Evolutionary conservation across 1,140 invertebrate species (phyloP), one percentile per base, ranked within the genome.

Genomic region (Samia ricini): DNA sequence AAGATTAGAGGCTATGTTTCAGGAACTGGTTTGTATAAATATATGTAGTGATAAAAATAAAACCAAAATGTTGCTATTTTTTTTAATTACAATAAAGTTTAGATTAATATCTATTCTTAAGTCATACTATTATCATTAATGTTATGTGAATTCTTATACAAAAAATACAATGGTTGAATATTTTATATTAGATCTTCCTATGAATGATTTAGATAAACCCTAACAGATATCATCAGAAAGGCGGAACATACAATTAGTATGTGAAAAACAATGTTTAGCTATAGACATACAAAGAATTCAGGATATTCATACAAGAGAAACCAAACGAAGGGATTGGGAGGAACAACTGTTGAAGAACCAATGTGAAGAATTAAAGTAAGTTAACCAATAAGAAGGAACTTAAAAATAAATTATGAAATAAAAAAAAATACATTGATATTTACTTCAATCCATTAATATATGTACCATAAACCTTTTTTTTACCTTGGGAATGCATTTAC

Each of bases 1-100:
- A 69, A 88, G 90, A 67, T 54, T 92, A 2, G 87, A 91, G 71
- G 88, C 91, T 0, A 80, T 91, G 65, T 86, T 89, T 72, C 81
- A 92, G 74, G 74, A 90, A 81, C 55, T 92, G 82, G 84, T 92
- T 84, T 66, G 57, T 23, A 50, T 50, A 4, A 15, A 4, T 7
- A 56, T 56, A 26, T n/a, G 19, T 56, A 7, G 3, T 24, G 29
- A 42, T 42, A 58, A 36, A 24, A 15, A 56, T 56, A 24, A 24
- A 56, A 10, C 12, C 12, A 21, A 26, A 6, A 24, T n/a, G 24
- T n/a, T n/a, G n/a, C n/a, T n/a, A n/a, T n/a, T n/a, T n/a, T n/a
- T n/a, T n/a, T n/a, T n/a, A n/a, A n/a, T n/a, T n/a, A n/a, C n/a
- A n/a, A n/a, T n/a, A n/a, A n/a, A n/a, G n/a, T n/a, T n/a, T n/a